These are phyloP conservation scores for Manis pentadactyla DNA, from an alignment of 2,797 vertebrate species.

Conservation along the genomic window DNA sequence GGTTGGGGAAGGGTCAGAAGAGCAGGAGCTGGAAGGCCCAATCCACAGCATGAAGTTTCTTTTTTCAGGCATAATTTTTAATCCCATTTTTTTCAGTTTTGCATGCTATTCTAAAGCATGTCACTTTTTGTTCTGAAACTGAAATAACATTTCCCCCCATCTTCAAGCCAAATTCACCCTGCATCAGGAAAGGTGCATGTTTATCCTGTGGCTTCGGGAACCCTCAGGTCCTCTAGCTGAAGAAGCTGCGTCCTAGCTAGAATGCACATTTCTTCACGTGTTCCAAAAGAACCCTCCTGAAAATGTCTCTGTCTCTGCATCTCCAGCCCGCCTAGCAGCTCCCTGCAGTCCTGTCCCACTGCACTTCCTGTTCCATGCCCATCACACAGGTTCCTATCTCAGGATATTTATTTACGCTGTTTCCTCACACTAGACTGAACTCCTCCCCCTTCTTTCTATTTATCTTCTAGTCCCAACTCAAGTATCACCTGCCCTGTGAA, in stretches of 20 bases:
- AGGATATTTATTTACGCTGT: background rate
- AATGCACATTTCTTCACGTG: background rate
- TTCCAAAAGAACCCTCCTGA: background rate
- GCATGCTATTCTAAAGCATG: background rate
- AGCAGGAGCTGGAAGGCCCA: background rate
- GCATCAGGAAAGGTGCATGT: background rate
- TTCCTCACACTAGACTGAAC: background rate
- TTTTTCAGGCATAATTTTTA: background rate
- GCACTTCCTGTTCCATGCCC: background rate
- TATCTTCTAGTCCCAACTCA: background rate
- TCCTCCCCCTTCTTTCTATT: background rate
- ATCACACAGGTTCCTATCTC: background rate
- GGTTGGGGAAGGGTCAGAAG: background rate
- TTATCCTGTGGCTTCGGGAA: background rate
- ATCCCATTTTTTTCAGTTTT: background rate
- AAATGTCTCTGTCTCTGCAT: background rate
- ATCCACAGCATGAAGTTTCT: background rate
- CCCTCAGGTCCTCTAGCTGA: background rate
- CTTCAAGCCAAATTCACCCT: slow-evolving; percentile 23
- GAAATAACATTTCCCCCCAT: background rate
- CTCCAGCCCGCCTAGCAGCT: background rate
- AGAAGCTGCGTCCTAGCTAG: background rate
- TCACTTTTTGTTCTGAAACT: slow-evolving; percentile 38
- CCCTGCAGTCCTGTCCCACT: background rate
- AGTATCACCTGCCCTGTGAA: background rate